Conservation (phyloP, 2,888 invertebrate species). For the Melanchra persicariae region DNA sequence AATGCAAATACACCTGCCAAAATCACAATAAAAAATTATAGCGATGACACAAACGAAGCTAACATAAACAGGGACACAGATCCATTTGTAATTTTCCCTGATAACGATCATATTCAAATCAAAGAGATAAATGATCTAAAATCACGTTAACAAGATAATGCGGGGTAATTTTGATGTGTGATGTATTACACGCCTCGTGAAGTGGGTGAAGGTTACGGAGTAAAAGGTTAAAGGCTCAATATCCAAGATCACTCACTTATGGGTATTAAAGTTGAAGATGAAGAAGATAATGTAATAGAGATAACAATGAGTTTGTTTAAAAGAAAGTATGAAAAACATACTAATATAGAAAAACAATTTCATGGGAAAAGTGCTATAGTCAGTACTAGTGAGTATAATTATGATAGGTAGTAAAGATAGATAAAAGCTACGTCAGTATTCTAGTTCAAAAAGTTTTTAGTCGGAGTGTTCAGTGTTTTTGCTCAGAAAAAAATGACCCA, state of each 20-base stretch:
- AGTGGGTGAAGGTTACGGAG: constrained; percentile 66
- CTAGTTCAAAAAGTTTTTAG: background rate
- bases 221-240: constrained; percentile 65
- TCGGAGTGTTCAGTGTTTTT: background rate
- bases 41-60: constrained; percentile 9
- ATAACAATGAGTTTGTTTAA: background rate
- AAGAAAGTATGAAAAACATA: background rate
- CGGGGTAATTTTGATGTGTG: constrained; percentile 68
- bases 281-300: constrained; percentile 1
- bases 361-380: background rate
- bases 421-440: background rate
- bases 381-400: background rate
- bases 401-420: background rate
- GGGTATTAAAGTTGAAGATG: constrained; percentile 24
- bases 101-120: constrained; percentile 64
- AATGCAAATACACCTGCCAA: background rate
- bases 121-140: constrained; percentile 62
- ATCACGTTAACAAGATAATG: constrained; percentile 67
- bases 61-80: constrained; percentile 25
- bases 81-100: constrained; percentile 45
- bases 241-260: constrained; percentile 61
- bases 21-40: background rate
- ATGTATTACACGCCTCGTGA: constrained; percentile 62
- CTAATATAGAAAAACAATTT: background rate
- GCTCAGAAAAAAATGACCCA: background rate